phyloP scores from a whole-genome alignment of 2,113 vertebrate genomes.

The Peromyscus polionotus region DNA sequence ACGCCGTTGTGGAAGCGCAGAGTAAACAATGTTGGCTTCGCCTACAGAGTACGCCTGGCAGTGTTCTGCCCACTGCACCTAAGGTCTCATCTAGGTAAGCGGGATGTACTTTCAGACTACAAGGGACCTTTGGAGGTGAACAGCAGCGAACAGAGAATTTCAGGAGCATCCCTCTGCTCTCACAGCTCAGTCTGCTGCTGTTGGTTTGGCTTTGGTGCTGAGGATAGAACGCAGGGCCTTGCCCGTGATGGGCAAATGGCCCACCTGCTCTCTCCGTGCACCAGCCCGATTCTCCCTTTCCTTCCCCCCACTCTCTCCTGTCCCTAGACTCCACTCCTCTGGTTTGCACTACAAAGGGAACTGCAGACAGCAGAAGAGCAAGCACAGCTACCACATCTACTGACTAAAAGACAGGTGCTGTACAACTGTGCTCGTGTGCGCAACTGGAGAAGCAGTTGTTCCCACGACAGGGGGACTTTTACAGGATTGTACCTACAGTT shows the following conservation, averaged over 20 bases:
- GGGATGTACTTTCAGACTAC: not conserved
- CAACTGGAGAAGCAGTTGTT: not conserved
- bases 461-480: not conserved
- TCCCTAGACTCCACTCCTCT: not conserved
- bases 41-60: not conserved
- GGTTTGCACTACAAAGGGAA: not conserved
- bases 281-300: not conserved
- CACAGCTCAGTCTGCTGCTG: not conserved
- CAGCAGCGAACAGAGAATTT: not conserved
- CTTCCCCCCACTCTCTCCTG: rapidly evolving
- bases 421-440: not conserved
- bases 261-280: not conserved
- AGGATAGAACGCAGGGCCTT: not conserved
- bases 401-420: not conserved
- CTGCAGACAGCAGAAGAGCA: not conserved
- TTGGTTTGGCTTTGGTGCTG: not conserved
- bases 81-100: not conserved
- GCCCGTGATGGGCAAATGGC: no score
- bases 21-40: not conserved
- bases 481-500: not conserved
- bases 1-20: rapidly evolving
- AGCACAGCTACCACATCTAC: not conserved
- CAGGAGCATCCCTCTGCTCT: not conserved
- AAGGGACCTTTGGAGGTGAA: not conserved
- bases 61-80: not conserved